Base-by-base conservation (phyloP, 2,888 invertebrate species). In the Orthosia gothica region DNA sequence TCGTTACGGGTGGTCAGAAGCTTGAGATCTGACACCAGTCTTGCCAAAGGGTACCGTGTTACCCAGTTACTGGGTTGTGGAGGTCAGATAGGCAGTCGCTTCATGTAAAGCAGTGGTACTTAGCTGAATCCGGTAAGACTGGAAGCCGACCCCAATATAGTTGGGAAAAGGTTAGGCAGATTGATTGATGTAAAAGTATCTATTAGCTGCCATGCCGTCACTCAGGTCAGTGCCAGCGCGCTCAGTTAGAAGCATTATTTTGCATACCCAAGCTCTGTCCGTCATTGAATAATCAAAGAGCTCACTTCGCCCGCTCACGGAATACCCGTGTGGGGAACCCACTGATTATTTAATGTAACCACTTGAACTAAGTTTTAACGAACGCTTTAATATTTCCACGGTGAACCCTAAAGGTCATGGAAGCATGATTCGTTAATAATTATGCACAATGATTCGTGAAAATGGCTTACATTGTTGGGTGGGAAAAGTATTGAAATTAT, bases 231-330 rank as follows among this genome's bases (percentile, higher is more conserved):
- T 49, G 61, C 18, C 57, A 65, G 52, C 20, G 52, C 68, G 67
- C 52, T 70, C 59, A 81, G 76, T 70, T 70, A 67, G 65, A 74
- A 68, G 45, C 75, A 81, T 83, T 83, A 20, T 86, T 88, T 84
- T 87, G 82, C 85, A 88, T 84, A 81, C 68, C 76, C 32, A 77
- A 84, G 70, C 86, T 66, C 59, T 65, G 76, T 64, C 74, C 47
- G 72, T n/a, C 79, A 82, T 79, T 79, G 88, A 87, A 87, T 88
- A 88, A 88, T 87, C 89, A 87, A 70, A 74, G 63, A 69, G 64
- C 61, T 64, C 23, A 32, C 58, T 62, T 54, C 62, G 55, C 64
- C 55, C 58, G 68, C 49, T 62, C 76, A 66, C 65, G 54, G 64
- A 76, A 81, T n/a, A 52, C 47, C 52, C 79, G 52, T 61, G 55